A percentile compares a stretch with the other conserved stretches of the same genome.
These are phyloP conservation scores for Panagrolaimus sp. DNA, from an alignment of 1,140 invertebrate genomes.

Conservation along the genomic window DNA sequence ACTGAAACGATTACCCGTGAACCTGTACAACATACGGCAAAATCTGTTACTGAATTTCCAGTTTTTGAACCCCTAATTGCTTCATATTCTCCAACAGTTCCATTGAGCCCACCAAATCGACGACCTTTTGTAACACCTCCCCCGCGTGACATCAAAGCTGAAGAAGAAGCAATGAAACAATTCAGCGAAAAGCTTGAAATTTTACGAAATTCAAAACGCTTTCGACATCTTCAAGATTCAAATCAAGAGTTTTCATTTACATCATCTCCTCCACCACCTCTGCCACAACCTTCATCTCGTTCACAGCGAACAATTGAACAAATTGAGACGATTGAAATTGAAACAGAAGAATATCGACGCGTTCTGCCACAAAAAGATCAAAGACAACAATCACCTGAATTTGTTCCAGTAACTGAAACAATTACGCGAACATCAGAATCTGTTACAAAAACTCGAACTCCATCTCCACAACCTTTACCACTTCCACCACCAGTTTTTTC, in stretches of 20 bases:
- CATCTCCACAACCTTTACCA: not conserved
- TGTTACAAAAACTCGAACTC: not conserved
- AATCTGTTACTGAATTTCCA: constrained; percentile 9
- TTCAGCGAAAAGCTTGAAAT: constrained; percentile 12
- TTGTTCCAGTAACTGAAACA: too few relatives aligned
- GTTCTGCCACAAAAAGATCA: not conserved
- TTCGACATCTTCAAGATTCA: not conserved
- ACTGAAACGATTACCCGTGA: constrained; percentile 9
- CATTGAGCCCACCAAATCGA: not conserved
- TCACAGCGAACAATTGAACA: constrained; percentile 6
- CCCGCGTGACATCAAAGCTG: not conserved
- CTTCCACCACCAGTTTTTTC: not conserved
- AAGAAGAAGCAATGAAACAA: constrained; percentile 9
- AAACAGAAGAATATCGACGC: constrained; percentile 6
- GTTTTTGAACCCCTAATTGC: not conserved
- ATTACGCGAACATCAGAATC: too few relatives aligned
- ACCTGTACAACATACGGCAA: not conserved
- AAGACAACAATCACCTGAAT: too few relatives aligned
- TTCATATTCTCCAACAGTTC: not conserved
- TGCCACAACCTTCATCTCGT: too few relatives aligned
- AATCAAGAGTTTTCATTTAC: not conserved
- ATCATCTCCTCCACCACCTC: not conserved
- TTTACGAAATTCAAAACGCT: constrained; percentile 12
- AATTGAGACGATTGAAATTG: constrained; percentile 11
- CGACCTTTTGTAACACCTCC: not conserved